A percentile compares a stretch with the other conserved stretches of the same genome.
phyloP scores from a whole-genome alignment of 2,797 vertebrate species.

The Tarsius wallacei region DNA sequence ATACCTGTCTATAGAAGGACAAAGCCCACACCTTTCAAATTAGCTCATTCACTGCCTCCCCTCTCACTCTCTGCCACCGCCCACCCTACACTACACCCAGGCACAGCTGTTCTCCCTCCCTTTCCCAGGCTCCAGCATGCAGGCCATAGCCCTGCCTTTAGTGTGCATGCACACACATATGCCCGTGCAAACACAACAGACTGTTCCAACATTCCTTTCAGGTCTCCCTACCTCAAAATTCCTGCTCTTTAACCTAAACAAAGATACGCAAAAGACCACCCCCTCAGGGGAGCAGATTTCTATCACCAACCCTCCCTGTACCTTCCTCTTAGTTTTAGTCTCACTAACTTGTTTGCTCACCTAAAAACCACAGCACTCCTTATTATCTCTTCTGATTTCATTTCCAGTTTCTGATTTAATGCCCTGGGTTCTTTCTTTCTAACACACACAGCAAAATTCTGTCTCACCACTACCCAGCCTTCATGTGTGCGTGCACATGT shows the following conservation, averaged over 20 bases:
- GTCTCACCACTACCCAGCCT: slow-evolving; percentile 38
- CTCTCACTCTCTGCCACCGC: background rate
- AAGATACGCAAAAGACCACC: slow-evolving; percentile 41
- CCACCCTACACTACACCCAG: background rate
- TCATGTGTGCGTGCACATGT: background rate
- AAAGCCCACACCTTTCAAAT: background rate
- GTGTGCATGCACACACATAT: background rate
- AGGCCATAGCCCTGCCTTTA: background rate
- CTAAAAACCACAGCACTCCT: background rate
- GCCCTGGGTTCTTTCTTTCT: slow-evolving; percentile 9
- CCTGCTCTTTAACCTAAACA: slow-evolving; percentile 52
- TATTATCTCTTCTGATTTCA: slow-evolving; percentile 43
- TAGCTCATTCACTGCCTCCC: background rate
- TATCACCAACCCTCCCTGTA: background rate
- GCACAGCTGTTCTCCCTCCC: background rate
- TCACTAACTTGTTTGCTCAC: background rate
- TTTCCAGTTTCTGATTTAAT: slow-evolving; percentile 54
- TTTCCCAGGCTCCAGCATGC: background rate
- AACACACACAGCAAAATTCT: slow-evolving; percentile 47
- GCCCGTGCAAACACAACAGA: background rate
- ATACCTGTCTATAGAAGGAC: background rate
- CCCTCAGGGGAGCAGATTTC: background rate
- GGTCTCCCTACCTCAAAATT: background rate
- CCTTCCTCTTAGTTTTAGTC: background rate
- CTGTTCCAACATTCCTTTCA: background rate